phyloP scores from a whole-genome alignment of 2,888 invertebrate species.

The Cordilura impudica region DNA sequence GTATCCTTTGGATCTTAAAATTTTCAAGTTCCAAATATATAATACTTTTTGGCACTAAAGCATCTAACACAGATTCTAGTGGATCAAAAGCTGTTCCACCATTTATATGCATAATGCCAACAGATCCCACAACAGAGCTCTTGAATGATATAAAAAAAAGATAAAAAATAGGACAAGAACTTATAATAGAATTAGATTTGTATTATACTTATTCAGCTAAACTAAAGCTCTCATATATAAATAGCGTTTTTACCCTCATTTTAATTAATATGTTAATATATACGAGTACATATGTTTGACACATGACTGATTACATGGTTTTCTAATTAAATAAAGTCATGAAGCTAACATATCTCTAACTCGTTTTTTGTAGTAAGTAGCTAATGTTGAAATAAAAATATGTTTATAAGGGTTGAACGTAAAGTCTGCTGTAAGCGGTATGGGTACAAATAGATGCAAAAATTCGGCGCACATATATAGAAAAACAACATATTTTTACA shows the following conservation, averaged over 20 bases:
- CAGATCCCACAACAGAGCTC: constrained; percentile 76
- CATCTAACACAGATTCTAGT: constrained; percentile 75
- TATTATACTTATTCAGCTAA: background rate
- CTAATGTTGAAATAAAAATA: too few species aligned
- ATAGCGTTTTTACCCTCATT: background rate
- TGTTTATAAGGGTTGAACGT: too few species aligned
- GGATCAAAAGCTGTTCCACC: constrained; percentile 77
- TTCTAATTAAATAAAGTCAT: constrained; percentile 26
- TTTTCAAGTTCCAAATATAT: constrained; percentile 76
- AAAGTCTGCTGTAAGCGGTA: background rate
- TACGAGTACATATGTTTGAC: background rate
- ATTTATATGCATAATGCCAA: constrained; percentile 77
- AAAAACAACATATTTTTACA: too few species aligned
- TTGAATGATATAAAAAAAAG: constrained; percentile 63
- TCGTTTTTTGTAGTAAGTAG: too few species aligned
- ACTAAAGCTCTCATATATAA: too few species aligned
- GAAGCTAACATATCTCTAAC: background rate
- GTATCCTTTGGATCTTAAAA: too few species aligned
- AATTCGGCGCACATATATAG: too few species aligned
- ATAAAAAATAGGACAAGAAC: too few species aligned
- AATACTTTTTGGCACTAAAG: constrained; percentile 74
- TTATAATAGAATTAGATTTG: too few species aligned
- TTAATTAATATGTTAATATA: background rate
- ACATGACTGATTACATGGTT: constrained; percentile 27
- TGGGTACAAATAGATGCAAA: too few species aligned